phyloP scores from a whole-genome alignment of 2,888 invertebrate genomes.

The Pachymerium ferrugineum region DNA sequence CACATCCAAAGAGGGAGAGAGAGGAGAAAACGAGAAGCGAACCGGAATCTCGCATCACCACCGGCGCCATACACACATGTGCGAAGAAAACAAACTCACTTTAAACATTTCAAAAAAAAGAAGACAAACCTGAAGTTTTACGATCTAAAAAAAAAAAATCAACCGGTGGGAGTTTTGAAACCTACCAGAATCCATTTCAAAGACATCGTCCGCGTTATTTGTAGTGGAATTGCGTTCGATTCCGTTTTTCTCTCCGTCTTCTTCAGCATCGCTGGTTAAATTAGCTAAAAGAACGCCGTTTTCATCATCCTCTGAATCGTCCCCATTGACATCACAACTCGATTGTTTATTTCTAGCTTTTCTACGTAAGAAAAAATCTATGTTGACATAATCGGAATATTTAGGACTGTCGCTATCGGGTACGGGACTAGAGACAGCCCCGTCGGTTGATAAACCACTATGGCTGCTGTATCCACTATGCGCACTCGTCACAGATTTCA shows the following conservation, averaged over 20 bases:
- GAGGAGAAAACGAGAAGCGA: neutral
- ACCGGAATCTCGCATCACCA: conserved; percentile 15
- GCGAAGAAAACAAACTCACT: neutral
- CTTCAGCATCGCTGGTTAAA: conserved; percentile 32
- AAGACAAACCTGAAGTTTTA: too few species aligned
- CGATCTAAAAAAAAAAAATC: conserved; percentile 15
- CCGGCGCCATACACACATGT: conserved; percentile 36
- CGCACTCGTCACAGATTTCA: conserved; percentile 41
- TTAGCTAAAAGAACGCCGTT: conserved; percentile 37
- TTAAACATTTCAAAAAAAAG: neutral
- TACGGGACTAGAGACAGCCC: conserved; percentile 40
- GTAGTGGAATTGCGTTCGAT: neutral
- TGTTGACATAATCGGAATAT: conserved; percentile 81
- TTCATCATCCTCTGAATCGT: conserved; percentile 47
- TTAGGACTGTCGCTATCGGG: conserved; percentile 40
- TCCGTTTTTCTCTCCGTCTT: conserved; percentile 40
- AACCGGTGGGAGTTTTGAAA: neutral
- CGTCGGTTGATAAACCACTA: conserved; percentile 30
- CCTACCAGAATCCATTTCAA: conserved; percentile 42
- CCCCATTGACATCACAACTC: conserved; percentile 33
- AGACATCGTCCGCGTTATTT: conserved; percentile 39
- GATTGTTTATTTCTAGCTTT: conserved; percentile 49
- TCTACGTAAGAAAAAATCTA: conserved; percentile 78
- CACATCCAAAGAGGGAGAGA: neutral
- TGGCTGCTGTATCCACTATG: conserved; percentile 39